Base-by-base conservation (phyloP, 1,140 invertebrate species). In the Trinorchestia longiramus region DNA sequence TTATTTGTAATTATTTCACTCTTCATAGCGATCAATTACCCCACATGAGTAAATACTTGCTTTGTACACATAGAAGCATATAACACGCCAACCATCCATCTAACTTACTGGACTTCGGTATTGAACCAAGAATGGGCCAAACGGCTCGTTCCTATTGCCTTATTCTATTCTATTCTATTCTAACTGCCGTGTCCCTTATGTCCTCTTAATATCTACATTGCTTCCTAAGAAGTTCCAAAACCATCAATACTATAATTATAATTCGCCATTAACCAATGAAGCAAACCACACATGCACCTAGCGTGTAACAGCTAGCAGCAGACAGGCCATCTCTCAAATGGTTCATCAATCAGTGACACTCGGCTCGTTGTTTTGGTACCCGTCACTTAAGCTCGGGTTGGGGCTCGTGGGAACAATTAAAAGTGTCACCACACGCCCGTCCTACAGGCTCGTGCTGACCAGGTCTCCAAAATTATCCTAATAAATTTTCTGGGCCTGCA, bases 351-450 rank as follows among this genome's bases (percentile, higher is more conserved):
- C 88, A 90, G 88, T 90, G n/a, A 41, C 41, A 43, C 41, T 11
- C 15, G 88, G 88, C 15, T 41, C 88, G n/a, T 3, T 77, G 62
- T 77, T 77, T 28, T 77, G n/a, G n/a, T 90, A 90, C 4, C 88
- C 41, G 4, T 28, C 41, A 42, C 43, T 94, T 94, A 94, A 44
- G 17, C 92, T 44, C 17, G 41, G 88, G 41, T 36, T 40, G 41
- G 40, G 44, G 92, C 92, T 94, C 92, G 92, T 94, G 92, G 92
- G 92, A 94, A 94, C 92, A 44, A 94, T 94, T 94, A 94, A 94
- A 47, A 94, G 92, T 94, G 92, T 94, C 92, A 94, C 92, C 92
- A 94, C 44, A 44, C 62, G 62, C 36, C 92, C 43, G 41, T 44
- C 92, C 92, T 77, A 94, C 92, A 47, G 62, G 92, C 92, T 94